Percentiles rank a stretch among this genome's conserved stretches.
Evolutionary conservation across 2,797 vertebrate genomes (phyloP).

Genomic region (Eulemur rubriventer): DNA sequence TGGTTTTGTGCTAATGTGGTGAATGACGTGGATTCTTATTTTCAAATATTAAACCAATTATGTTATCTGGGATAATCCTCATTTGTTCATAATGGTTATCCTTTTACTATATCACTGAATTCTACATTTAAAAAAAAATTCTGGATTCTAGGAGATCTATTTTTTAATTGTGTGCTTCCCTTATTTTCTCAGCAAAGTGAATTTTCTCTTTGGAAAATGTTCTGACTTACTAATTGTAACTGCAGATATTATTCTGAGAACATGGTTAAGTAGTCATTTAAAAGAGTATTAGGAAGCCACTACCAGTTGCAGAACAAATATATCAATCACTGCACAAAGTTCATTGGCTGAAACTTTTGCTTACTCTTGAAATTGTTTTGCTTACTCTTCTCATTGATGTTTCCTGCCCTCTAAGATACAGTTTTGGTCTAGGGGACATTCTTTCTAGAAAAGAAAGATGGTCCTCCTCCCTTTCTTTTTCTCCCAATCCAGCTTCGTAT

Average conservation of each 20-base stretch:
- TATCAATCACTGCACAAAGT: not conserved
- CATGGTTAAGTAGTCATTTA: not conserved
- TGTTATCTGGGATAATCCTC: not conserved
- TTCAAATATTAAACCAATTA: not conserved
- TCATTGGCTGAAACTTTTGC: not conserved
- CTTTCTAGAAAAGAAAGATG: not conserved
- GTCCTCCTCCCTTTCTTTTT: not conserved
- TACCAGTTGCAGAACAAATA: not conserved
- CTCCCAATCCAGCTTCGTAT: not conserved
- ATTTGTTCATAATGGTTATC: not conserved
- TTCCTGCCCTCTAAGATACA: not conserved
- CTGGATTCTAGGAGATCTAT: not conserved
- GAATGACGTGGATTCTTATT: not conserved
- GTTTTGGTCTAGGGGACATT: not conserved
- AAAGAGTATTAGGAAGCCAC: not conserved
- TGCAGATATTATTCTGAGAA: not conserved
- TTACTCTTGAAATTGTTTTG: not conserved
- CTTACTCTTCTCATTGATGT: not conserved
- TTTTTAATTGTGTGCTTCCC: not conserved
- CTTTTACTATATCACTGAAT: not conserved
- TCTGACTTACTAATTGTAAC: not conserved
- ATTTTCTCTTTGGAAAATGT: not conserved
- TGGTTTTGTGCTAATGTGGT: not conserved
- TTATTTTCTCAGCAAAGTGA: not conserved
- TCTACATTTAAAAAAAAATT: not conserved